Conservation (phyloP, 2,113 vertebrate genomes). For the Upupa epops region DNA sequence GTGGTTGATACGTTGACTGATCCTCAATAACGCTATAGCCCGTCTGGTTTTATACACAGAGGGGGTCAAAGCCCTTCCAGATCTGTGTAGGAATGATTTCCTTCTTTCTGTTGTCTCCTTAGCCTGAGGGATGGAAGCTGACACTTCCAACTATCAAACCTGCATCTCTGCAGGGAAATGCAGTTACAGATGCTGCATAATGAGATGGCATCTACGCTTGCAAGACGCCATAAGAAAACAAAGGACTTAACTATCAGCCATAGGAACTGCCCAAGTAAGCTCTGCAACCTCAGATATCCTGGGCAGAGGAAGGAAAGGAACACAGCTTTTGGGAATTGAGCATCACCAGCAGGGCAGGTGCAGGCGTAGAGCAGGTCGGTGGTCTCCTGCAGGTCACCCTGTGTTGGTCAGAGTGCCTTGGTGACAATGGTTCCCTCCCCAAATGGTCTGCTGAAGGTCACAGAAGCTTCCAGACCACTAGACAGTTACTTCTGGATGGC, state of each 20-base stretch:
- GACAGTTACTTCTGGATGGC: background rate
- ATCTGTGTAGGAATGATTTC: background rate
- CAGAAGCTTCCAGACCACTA: fast-evolving
- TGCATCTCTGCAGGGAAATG: background rate
- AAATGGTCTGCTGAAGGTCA: background rate
- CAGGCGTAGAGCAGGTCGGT: background rate
- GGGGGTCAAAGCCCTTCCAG: background rate
- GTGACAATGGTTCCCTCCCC: background rate
- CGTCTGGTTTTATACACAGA: background rate
- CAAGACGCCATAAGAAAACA: background rate
- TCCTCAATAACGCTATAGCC: fast-evolving
- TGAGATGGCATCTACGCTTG: background rate
- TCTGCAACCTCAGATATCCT: background rate
- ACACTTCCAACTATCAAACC: background rate
- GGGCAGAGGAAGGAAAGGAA: background rate
- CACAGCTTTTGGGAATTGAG: background rate
- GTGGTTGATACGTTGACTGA: background rate
- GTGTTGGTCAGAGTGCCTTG: fast-evolving
- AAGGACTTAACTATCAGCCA: background rate
- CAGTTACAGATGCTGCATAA: background rate
- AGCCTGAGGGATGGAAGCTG: background rate
- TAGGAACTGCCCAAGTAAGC: background rate
- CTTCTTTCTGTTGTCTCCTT: background rate
- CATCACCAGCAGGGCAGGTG: background rate
- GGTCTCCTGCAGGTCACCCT: background rate